Evolutionary conservation across 1,140 invertebrate species (phyloP).

Genomic region (Cecropterus lyciades): DNA sequence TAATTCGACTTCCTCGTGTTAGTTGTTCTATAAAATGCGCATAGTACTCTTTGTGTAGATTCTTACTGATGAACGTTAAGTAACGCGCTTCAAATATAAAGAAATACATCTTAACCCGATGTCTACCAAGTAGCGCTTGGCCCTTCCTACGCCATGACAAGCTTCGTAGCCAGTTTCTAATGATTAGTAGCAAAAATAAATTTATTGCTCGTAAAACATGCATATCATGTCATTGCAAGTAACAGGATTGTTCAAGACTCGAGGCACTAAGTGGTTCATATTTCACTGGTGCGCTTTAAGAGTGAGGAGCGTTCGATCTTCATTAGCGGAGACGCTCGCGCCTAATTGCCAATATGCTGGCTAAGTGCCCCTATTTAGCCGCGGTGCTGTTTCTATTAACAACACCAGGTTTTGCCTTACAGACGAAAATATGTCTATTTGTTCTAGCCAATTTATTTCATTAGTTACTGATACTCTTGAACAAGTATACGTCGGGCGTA

Average conservation of each 20-base stretch:
- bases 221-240: conserved; percentile 21
- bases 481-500: too few species aligned
- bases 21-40: too few species aligned
- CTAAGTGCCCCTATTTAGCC: conserved; percentile 54
- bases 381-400: conserved; percentile 44
- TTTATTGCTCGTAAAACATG: neutral
- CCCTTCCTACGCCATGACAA: too few species aligned
- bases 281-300: conserved; percentile 26
- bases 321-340: conserved; percentile 49
- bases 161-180: too few species aligned
- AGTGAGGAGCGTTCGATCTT: conserved; percentile 49
- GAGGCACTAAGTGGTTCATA: conserved; percentile 28
- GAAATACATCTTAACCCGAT: too few species aligned
- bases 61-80: too few species aligned
- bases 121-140: too few species aligned
- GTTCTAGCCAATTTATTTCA: neutral
- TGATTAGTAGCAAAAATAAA: neutral
- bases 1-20: too few species aligned
- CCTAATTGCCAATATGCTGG: conserved; percentile 54
- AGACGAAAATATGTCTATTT: neutral
- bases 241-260: conserved; percentile 22
- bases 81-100: too few species aligned
- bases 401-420: conserved; percentile 7
- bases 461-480: too few species aligned
- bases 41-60: too few species aligned